Base-by-base conservation (phyloP, 1,140 invertebrate species). In the Triops longicaudatus region DNA sequence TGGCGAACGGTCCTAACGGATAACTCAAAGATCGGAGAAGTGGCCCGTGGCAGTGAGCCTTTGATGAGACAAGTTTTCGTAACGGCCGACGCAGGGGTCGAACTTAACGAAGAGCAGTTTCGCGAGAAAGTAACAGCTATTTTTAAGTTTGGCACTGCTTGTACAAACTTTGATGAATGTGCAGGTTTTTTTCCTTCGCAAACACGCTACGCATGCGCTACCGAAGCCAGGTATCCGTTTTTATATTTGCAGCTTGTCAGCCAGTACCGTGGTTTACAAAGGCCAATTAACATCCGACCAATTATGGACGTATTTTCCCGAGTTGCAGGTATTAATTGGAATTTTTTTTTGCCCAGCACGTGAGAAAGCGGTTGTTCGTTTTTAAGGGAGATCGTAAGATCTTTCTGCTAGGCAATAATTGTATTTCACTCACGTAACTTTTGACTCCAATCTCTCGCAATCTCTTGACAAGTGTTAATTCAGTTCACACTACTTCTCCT, bases 211-310 rank as follows among this genome's bases (percentile, higher is more conserved):
- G 27, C 96, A 98, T 82, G 88, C 89, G 78, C 91, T 99, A 82
- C 89, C 91, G 17, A 88, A 89, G 81, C 91, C 92, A 7, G 93
- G 92, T 7, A 87, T 92, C 11, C 89, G 95, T 73, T 99, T 96
- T 86, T 99, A 99, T 84, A 95, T 99, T 82, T 98, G 97, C 86
- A 98, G 96, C 42, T 85, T 99, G 74, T 98, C 95, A 26, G 85
- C 93, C 73, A 90, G 89, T 77, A 97, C 91, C 7, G 86, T 99
- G 76, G 96, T 99, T 12, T 99, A 99, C 87, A 99, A 99, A 88
- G 98, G 98, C 72, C 93, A 98, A 83, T 89, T 99, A 78, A 98
- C 95, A 22, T 95, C 97, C 3, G 91, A 94, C 83, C 98, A 99
- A 85, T 83, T 99, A 82, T 99, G 96, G 95, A 86, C 89, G 63